Percentiles rank a stretch among this genome's conserved stretches.
phyloP scores from a whole-genome alignment of 2,113 vertebrate genomes.

The Spilogale gracilis region DNA sequence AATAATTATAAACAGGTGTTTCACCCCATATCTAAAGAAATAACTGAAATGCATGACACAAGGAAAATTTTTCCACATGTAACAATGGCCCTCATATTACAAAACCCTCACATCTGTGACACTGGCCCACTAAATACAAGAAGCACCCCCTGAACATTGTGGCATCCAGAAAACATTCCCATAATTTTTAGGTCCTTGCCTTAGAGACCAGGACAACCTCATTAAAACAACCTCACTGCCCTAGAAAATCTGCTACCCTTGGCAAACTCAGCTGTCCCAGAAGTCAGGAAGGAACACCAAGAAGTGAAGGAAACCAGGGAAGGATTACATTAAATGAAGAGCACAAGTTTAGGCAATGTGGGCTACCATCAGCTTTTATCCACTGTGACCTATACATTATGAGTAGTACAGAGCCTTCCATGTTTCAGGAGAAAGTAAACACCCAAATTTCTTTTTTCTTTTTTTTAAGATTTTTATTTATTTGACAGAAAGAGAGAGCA shows the following conservation, averaged over 20 bases:
- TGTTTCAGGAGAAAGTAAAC: not conserved
- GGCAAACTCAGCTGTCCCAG: not conserved
- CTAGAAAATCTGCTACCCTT: not conserved
- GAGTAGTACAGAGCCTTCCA: not conserved
- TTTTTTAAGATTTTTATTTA: not conserved
- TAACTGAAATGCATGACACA: not conserved
- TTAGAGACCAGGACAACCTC: fast-evolving
- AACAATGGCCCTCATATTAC: not conserved
- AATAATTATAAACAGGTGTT: not conserved
- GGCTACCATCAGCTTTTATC: too few species aligned
- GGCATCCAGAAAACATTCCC: not conserved
- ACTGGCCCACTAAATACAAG: not conserved
- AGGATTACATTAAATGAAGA: not conserved
- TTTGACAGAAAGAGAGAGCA: not conserved
- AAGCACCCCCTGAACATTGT: not conserved
- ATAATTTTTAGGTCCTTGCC: not conserved
- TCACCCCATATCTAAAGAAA: not conserved
- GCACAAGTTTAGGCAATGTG: fast-evolving
- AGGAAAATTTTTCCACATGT: not conserved
- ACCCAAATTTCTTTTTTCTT: not conserved
- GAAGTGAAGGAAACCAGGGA: not conserved
- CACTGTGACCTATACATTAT: not conserved
- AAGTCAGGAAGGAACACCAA: not conserved
- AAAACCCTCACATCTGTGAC: not conserved
- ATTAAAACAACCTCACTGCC: not conserved